Evolutionary conservation across 2,797 vertebrate species (phyloP), one percentile per base, ranked within the genome.

Genomic region (Acanthurus leucopareius): DNA sequence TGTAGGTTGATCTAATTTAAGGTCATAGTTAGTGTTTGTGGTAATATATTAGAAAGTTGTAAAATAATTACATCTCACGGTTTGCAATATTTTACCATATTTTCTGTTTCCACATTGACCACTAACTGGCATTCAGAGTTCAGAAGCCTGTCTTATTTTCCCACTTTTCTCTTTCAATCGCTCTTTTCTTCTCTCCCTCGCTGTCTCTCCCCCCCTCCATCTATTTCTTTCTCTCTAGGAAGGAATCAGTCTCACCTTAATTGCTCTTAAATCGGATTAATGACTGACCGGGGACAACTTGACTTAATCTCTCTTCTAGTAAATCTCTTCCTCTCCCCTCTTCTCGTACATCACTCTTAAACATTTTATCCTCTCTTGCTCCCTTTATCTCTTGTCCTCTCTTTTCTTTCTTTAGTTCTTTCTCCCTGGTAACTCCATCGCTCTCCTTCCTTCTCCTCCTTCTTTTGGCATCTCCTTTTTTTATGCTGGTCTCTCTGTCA

Each of bases 191-290:
- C 82, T 83, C 85, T 87, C 58, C 71, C 80, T 75, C 5, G 28
- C 71, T 79, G 83, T 86, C 85, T 90, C 82, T 57, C 75, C 66
- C 88, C 69, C 85, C 89, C 89, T 89, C 88, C 90, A 86, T 92
- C 88, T 85, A 88, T 89, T 91, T 89, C 89, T 92, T 86, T 89
- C 88, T 92, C 86, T 87, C 83, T 88, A 93, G 92, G 93, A 94
- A 95, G 88, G 92, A 94, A 94, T 94, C 93, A 93, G 93, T 95
- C 93, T 94, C 93, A 95, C 91, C 91, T 95, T 95, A 95, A 95
- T 95, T 94, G 94, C 92, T 91, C 93, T 94, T 96, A 95, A 95
- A 95, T 94, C 91, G 85, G 95, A 96, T 95, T 96, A 95, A 95
- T 93, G 93, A 94, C 94, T 95, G 94, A 93, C 92, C 90, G 71